These are phyloP conservation scores for Crematogaster levior DNA, from an alignment of 2,888 invertebrate genomes.

Conservation along the genomic window DNA sequence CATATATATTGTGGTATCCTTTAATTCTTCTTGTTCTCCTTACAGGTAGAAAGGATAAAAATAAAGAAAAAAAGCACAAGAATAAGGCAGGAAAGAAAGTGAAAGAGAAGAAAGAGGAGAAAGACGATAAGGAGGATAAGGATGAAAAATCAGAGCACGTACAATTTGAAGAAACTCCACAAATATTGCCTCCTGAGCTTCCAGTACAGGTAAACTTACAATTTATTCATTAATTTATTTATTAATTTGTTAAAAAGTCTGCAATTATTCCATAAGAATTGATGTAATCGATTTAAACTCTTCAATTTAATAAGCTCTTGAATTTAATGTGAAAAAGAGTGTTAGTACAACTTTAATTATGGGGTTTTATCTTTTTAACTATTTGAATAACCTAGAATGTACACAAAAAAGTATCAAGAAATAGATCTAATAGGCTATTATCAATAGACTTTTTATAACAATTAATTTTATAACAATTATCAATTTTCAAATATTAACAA, in stretches of 20 bases:
- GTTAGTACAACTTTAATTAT: neutral
- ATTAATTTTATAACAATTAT: neutral
- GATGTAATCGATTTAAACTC: neutral
- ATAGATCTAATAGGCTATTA: neutral
- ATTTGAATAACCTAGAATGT: neutral
- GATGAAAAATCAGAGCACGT: slow-evolving; percentile 89
- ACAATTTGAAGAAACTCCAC: slow-evolving; percentile 90
- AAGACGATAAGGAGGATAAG: slow-evolving; percentile 86
- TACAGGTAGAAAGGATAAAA: slow-evolving; percentile 80
- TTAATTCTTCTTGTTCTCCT: slow-evolving; percentile 26
- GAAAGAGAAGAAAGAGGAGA: slow-evolving; percentile 88
- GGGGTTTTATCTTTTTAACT: neutral
- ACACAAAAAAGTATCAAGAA: neutral
- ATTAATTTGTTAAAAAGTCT: neutral
- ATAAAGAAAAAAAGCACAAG: slow-evolving; percentile 74
- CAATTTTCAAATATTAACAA: neutral
- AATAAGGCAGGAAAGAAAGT: slow-evolving; percentile 81
- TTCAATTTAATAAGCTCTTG: neutral
- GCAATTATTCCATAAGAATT: neutral
- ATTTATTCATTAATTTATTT: slow-evolving; percentile 20
- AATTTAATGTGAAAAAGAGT: neutral
- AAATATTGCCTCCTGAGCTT: slow-evolving; percentile 88
- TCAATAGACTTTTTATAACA: too few species aligned
- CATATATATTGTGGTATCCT: neutral
- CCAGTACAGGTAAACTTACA: slow-evolving; percentile 72